Conservation (phyloP, 2,797 vertebrate genomes). For the Phrynocephalus forsythii region DNA sequence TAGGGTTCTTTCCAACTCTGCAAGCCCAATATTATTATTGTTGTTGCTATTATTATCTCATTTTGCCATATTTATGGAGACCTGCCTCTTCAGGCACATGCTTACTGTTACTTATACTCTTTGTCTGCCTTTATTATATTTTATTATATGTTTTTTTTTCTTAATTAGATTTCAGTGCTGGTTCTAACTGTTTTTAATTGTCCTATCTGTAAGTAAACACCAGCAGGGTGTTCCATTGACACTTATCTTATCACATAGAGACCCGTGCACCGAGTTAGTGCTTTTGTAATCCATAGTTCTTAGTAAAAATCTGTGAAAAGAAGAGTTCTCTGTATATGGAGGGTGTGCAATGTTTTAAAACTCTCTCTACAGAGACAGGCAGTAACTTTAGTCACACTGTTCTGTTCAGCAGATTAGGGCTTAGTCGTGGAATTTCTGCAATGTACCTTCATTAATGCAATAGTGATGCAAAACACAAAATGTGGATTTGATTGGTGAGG, state of each 20-base stretch:
- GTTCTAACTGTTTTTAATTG: neutral
- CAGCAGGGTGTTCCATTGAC: neutral
- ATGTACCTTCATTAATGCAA: neutral
- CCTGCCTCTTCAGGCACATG: neutral
- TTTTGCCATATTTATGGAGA: neutral
- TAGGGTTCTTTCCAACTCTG: too few species aligned
- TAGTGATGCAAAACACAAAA: neutral
- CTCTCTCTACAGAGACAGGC: neutral
- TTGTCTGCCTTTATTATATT: neutral
- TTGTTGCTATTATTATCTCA: too few species aligned
- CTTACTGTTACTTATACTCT: neutral
- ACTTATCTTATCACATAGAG: slow-evolving; percentile 18
- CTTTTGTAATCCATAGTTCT: neutral
- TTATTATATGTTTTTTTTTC: neutral
- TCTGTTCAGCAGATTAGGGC: neutral
- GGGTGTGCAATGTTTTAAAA: neutral
- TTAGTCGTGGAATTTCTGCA: neutral
- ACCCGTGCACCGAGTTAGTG: slow-evolving; percentile 28
- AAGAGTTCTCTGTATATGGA: neutral
- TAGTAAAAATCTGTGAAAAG: neutral
- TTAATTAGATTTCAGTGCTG: neutral
- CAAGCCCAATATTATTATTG: too few species aligned
- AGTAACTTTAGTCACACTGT: neutral
- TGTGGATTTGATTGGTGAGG: neutral
- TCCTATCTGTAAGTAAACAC: neutral